Percentiles rank a stretch among this genome's conserved stretches.
phyloP scores from a whole-genome alignment of 2,113 vertebrate genomes.

The Centropristis striata region DNA sequence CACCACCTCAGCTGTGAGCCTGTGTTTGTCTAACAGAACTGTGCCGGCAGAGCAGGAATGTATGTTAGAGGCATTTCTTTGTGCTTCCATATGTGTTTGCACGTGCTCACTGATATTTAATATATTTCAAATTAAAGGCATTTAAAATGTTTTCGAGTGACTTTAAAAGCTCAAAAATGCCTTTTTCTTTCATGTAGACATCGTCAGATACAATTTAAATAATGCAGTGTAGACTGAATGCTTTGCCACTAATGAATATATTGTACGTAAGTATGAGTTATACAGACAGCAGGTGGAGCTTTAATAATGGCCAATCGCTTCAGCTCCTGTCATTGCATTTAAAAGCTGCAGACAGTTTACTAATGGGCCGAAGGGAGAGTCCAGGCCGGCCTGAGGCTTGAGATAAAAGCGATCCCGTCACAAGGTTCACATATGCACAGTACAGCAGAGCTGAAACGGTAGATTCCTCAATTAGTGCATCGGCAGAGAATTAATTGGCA shows the following conservation, averaged over 20 bases:
- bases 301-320: slow-evolving; percentile 41
- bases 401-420: slow-evolving; percentile 9
- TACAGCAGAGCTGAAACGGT: neutral
- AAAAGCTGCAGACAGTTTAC: slow-evolving; percentile 25
- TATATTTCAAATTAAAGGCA: slow-evolving; percentile 11
- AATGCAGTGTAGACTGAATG: neutral
- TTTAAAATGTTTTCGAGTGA: too few species aligned
- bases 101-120: neutral
- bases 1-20: slow-evolving; percentile 41
- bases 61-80: neutral
- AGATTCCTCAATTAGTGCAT: slow-evolving; percentile 1
- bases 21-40: slow-evolving; percentile 29
- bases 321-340: slow-evolving; percentile 31
- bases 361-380: slow-evolving; percentile 20
- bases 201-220: neutral
- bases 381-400: neutral
- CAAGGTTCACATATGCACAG: neutral
- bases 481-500: neutral
- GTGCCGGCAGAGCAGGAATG: slow-evolving; percentile 3
- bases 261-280: neutral
- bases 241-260: neutral
- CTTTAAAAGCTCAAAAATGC: neutral
- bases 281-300: slow-evolving; percentile 12
- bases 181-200: neutral
- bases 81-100: neutral